phyloP scores from a whole-genome alignment of 2,888 invertebrate genomes.

The Plebejus melissa region DNA sequence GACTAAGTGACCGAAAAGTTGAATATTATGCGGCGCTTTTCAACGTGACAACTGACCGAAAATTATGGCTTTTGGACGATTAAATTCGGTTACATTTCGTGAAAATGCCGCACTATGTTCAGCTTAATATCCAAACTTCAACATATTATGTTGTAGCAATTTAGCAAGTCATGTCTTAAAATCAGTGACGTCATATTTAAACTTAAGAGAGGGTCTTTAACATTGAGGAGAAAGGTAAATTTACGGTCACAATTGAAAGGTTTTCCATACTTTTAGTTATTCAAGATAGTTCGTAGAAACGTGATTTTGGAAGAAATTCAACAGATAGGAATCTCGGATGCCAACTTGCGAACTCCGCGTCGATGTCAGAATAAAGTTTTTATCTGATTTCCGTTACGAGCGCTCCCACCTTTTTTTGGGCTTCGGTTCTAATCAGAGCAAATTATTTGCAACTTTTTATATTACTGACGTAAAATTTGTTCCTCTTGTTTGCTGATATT shows the following conservation, averaged over 20 bases:
- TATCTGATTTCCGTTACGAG: constrained; percentile 41
- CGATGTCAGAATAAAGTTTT: constrained; percentile 48
- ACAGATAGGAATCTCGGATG: constrained; percentile 47
- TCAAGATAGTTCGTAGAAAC: constrained; percentile 38
- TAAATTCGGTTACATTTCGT: constrained; percentile 4
- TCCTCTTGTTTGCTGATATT: constrained; percentile 13
- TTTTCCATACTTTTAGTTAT: constrained; percentile 42
- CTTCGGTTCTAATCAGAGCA: constrained; percentile 28
- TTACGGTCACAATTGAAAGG: neutral
- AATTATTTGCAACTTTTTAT: constrained; percentile 29
- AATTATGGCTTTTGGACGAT: constrained; percentile 18
- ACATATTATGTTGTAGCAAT: neutral
- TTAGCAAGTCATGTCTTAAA: neutral
- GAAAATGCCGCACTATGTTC: constrained; percentile 20
- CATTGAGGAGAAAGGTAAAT: neutral
- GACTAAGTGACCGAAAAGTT: constrained; percentile 23
- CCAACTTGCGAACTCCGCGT: constrained; percentile 46
- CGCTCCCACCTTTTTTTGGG: constrained; percentile 31
- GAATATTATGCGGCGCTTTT: neutral
- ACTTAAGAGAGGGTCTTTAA: neutral
- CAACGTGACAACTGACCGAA: constrained; percentile 10
- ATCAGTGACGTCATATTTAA: neutral
- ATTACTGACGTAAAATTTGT: constrained; percentile 22
- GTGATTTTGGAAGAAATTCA: constrained; percentile 42
- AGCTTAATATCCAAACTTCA: neutral